Evolutionary conservation across 2,113 vertebrate genomes (phyloP), one percentile per base, ranked within the genome.

Genomic region (Phoxinus phoxinus): DNA sequence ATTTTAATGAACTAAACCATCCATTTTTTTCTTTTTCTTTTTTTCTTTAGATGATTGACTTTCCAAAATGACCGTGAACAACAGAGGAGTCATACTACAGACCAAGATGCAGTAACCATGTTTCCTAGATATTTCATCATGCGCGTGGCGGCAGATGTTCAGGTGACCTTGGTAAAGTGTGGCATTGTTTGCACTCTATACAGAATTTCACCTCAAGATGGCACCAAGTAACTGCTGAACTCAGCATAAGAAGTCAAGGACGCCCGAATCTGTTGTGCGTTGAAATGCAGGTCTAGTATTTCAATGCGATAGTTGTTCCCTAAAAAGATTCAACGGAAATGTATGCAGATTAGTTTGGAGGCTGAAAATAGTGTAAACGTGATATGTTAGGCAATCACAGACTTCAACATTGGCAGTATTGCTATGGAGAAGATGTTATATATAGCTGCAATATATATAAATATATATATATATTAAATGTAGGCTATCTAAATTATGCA

Each of bases 111-210:
- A 46, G 41, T 46, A 63, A 61, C 23, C 37, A 30, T 46, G 78
- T 81, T 81, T 81, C 37, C 25, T 23, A 81, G 78, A 81, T 81
- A 63, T 81, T 81, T 81, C 78, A 81, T 65, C 78, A 81, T 81
- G 58, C 25, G 8, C 23, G 9, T 59, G 35, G 78, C 8, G 58
- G 58, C 78, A 81, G 78, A 81, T 81, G 78, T 81, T 81, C 59
- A 25, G 17, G 78, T 81, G 78, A 65, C 78, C 78, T 81, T 65
- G 78, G 59, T 65, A 81, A 81, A 21, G 37, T 21, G 35, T 81
- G 59, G n/a, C 25, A 46, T 65, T 81, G 78, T 81, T 81, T 81
- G 76, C 76, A 79, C 76, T 17, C 76, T 56, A 44, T 25, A 61
- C 76, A 79, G 41, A 74, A 74, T 46, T 53, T 53, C 78, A 46